phyloP scores from a whole-genome alignment of 2,888 invertebrate species.

The Cephus pygmeus region DNA sequence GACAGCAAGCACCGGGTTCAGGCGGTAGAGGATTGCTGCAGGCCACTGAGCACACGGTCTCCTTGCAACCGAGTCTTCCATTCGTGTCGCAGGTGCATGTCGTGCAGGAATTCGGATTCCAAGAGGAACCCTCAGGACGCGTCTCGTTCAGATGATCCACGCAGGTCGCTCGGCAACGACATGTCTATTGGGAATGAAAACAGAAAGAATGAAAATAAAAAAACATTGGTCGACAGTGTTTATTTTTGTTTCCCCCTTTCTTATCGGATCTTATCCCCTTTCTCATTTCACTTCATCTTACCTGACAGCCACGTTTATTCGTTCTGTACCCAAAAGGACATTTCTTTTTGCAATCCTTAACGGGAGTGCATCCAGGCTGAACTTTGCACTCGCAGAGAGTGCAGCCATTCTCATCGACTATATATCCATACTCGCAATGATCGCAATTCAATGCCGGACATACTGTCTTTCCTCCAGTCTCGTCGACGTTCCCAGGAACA shows the following conservation, averaged over 20 bases:
- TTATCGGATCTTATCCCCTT: not conserved
- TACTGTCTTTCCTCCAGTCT: slow-evolving; percentile 32
- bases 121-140: slow-evolving; percentile 53
- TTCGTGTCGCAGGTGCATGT: slow-evolving; percentile 54
- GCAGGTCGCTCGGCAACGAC: slow-evolving; percentile 55
- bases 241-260: not conserved
- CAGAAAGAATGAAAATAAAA: not conserved
- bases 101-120: slow-evolving; percentile 55
- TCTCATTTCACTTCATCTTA: slow-evolving; percentile 27
- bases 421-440: slow-evolving; percentile 54
- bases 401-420: slow-evolving; percentile 57
- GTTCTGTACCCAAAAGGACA: slow-evolving; percentile 54
- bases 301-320: slow-evolving; percentile 55
- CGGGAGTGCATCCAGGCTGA: slow-evolving; percentile 43
- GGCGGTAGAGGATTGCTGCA: slow-evolving; percentile 54
- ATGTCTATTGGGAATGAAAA: slow-evolving; percentile 41
- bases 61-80: slow-evolving; percentile 55
- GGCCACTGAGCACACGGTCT: slow-evolving; percentile 56
- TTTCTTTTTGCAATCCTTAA: slow-evolving; percentile 50
- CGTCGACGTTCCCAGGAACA: slow-evolving; percentile 24
- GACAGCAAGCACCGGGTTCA: slow-evolving; percentile 54
- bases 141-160: slow-evolving; percentile 53
- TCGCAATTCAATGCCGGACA: slow-evolving; percentile 55
- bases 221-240: not conserved
- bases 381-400: slow-evolving; percentile 55